These are phyloP conservation scores for Zaprionus africanus DNA, from an alignment of 1,140 invertebrate species.

Conservation along the genomic window DNA sequence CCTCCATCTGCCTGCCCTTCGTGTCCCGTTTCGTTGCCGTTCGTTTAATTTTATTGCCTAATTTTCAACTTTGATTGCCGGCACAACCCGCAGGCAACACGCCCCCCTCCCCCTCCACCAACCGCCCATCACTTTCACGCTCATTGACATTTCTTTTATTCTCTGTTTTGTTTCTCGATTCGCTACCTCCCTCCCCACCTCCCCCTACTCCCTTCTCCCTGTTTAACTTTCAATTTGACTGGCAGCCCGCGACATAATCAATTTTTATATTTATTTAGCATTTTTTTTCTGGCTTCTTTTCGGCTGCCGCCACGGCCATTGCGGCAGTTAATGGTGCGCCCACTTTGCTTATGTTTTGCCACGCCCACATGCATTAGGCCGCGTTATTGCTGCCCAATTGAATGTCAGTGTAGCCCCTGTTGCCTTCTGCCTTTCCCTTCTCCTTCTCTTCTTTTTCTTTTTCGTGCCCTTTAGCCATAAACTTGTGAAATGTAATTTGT, in stretches of 20 bases:
- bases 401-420: constrained; percentile 18
- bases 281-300: constrained; percentile 48
- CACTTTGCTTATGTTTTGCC: constrained; percentile 4
- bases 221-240: constrained; percentile 58
- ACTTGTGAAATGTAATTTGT: constrained; percentile 21
- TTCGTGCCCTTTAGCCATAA: neutral
- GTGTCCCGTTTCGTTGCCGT: constrained; percentile 62
- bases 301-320: constrained; percentile 19
- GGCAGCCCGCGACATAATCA: constrained; percentile 58
- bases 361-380: constrained; percentile 38
- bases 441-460: too few species aligned
- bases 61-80: constrained; percentile 81
- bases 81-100: constrained; percentile 41
- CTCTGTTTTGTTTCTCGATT: constrained; percentile 22
- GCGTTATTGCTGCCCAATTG: constrained; percentile 25
- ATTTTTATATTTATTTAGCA: constrained; percentile 78
- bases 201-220: neutral
- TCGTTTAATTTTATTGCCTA: constrained; percentile 82
- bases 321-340: constrained; percentile 35
- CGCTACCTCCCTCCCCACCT: constrained; percentile 7
- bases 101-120: neutral
- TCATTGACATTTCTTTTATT: constrained; percentile 72
- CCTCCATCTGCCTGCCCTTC: neutral
- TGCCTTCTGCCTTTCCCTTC: neutral
- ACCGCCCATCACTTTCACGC: constrained; percentile 64